Base-by-base conservation (phyloP, 1,140 invertebrate genomes). In the Trichomalopsis sarcophagae region DNA sequence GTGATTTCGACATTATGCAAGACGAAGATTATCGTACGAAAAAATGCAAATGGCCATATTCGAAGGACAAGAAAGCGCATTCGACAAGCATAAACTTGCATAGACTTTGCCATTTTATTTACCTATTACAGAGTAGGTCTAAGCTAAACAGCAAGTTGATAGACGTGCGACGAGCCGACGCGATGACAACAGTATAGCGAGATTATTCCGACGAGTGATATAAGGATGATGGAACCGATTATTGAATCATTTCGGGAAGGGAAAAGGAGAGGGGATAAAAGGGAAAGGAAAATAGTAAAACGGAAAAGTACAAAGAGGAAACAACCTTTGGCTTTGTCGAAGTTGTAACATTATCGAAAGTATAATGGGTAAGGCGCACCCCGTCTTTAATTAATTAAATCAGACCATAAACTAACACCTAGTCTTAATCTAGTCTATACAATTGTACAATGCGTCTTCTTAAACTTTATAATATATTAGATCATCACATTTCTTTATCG, bases 351-450 rank as follows among this genome's bases (percentile, higher is more conserved):
- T 78, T 80, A 82, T 82, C 27, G 21, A 86, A 75, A 81, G 68
- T 85, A 27, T 27, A 85, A 81, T 44, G 40, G 36, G n/a, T 76
- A 78, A 86, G 75, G 44, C 44, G 75, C 36, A 23, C 76, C 75
- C 30, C 80, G 68, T 82, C 27, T 82, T 77, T 40, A 40, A 82
- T 77, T 79, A 87, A 90, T 91, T 90, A 92, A 87, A 90, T 91
- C 91, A 92, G 92, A 93, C 91, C 92, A 92, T 93, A 91, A 93
- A 93, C 91, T 92, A 93, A 92, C 89, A 89, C 86, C 86, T 91
- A 89, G 81, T 87, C 90, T 91, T 91, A 92, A 87, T 89, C 77
- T 87, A 87, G 86, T 90, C 88, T 93, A 91, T 93, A 92, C 92
- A 93, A 93, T 92, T 93, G 89, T 92, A 93, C 90, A 93, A 92